A percentile compares a stretch with the other conserved stretches of the same genome.
phyloP scores from a whole-genome alignment of 2,888 invertebrate species.

The Theretra japonica region DNA sequence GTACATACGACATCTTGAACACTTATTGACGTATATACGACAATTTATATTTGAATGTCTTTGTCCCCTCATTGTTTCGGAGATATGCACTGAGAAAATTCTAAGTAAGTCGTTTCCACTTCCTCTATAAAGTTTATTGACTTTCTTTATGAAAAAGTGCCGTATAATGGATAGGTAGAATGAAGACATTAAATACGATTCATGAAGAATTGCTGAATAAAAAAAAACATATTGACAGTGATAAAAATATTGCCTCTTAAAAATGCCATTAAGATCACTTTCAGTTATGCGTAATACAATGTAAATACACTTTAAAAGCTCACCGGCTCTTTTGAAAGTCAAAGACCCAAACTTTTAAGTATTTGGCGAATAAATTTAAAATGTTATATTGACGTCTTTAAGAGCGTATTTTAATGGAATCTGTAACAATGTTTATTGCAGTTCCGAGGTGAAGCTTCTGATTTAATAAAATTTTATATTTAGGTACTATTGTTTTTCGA shows the following conservation, averaged over 20 bases:
- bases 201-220: neutral
- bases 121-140: slow-evolving; percentile 3
- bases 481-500: too few relatives aligned
- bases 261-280: slow-evolving; percentile 11
- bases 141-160: neutral
- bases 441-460: too few relatives aligned
- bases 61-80: slow-evolving; percentile 15
- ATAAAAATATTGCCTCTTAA: neutral
- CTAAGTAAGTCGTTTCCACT: neutral
- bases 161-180: too few relatives aligned
- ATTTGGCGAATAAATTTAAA: neutral
- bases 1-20: slow-evolving; percentile 52
- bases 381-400: neutral
- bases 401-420: neutral
- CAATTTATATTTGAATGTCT: slow-evolving; percentile 39
- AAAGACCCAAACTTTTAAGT: neutral
- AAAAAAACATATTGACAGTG: neutral
- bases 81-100: neutral
- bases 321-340: neutral
- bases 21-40: slow-evolving; percentile 47
- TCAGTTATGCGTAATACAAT: neutral
- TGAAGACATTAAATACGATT: neutral
- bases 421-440: too few relatives aligned
- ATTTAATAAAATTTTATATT: too few relatives aligned
- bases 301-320: slow-evolving; percentile 1